Base-by-base conservation (phyloP, 2,113 vertebrate species). In the Grammatotria lemairii region DNA sequence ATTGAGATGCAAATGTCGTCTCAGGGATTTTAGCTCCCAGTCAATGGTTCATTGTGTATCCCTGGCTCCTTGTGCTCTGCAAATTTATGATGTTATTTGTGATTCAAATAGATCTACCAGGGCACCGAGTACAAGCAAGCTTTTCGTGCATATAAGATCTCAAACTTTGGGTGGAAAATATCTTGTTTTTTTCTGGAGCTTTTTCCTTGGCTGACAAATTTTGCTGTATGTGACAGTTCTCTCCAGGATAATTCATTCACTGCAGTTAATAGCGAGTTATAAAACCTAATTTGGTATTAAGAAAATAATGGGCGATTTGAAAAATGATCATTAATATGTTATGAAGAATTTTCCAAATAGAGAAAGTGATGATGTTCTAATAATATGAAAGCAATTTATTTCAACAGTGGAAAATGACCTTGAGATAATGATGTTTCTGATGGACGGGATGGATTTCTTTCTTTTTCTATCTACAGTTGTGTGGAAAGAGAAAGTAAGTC, bases 1-100 rank as follows among this genome's bases (percentile, higher is more conserved):
- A 93, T 95, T 95, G 86, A 93, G 83, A 96, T 95, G 93, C 92
- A 89, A 95, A 95, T 95, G 83, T 54, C 9, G 80, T 87, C 84
- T 47, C 23, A 8, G 84, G 90, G 90, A 91, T 88, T 94, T 90
- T 68, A 92, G 82, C 83, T 92, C 58, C 80, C 78, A 90, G 86
- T 87, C 90, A 90, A 57, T 82, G 88, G 85, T 88, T 86, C 84
- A 85, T 94, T 94, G 91, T 95, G 84, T 75, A 68, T 85, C 89
- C 45, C 65, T 70, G 82, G 68, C 82, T 92, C 83, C 58, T 81
- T 80, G 87, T 91, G 84, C 90, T 80, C 84, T 91, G 85, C 84
- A 92, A 93, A 91, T 93, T 54, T 91, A 89, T 88, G 92, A 88
- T 89, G 91, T 90, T 90, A 92, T 93, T 93, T 90, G 90, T 89